Evolutionary conservation across 1,140 invertebrate species (phyloP), one percentile per base, ranked within the genome.

Genomic region (Trachelipus rathkii): DNA sequence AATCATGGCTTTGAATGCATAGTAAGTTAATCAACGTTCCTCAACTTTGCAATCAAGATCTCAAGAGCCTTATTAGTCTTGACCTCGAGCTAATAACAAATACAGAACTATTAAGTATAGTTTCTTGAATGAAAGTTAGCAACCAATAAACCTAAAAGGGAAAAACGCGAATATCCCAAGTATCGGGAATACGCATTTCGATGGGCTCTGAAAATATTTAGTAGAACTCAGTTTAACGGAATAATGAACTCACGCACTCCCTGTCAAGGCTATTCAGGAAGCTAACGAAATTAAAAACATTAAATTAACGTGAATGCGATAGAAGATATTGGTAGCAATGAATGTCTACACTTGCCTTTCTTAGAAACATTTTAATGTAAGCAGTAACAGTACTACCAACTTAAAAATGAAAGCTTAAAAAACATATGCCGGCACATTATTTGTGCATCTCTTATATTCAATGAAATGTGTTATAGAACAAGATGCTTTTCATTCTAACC

Each of bases 51-150:
- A 87, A 96, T 24, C 89, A 89, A 6, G 88, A 90, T 9, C 86
- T 96, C 78, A 87, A 88, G 19, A 90, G 90, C 81, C 84, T 96
- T 15, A 89, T 89, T 19, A 89, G 90, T 0, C 85, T 96, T 43
- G 92, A 95, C 83, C 88, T 96, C n/a, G 93, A 94, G 83, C 90
- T 90, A 72, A 96, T 96, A 84, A 87, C 92, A 81, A 93, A 96
- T 67, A 88, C 89, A 45, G 91, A 93, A 78, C 87, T 96, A 45
- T 90, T 92, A 0, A 92, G 92, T 95, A 95, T 83, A 92, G 91
- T 79, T 95, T 96, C 84, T 94, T 93, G 92, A 0, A 86, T 95
- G 76, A 89, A 90, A 24, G n/a, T 85, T 96, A 45, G 89, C 90
- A 70, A 94, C 93, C 93, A 84, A 85, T 96, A 6, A 94, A 92